These are phyloP conservation scores for Latrodectus hesperus DNA, from an alignment of 2,888 invertebrate species.

Conservation along the genomic window DNA sequence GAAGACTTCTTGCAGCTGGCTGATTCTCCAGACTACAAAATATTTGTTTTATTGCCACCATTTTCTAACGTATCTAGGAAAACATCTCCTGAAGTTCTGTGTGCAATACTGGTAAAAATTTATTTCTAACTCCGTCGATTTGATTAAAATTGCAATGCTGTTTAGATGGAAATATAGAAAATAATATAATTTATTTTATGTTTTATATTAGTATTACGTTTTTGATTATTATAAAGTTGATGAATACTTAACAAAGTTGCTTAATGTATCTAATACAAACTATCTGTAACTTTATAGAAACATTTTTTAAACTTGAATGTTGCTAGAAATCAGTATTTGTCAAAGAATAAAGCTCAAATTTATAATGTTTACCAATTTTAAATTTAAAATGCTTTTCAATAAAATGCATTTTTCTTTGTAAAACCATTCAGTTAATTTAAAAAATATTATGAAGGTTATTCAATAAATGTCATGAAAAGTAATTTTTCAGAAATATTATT, in stretches of 20 bases:
- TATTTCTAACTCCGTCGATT: not conserved
- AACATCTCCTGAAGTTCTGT: slow-evolving; percentile 90
- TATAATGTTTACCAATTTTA: too few species aligned
- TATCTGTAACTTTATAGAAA: not conserved
- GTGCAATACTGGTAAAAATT: slow-evolving; percentile 84
- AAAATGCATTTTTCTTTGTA: too few species aligned
- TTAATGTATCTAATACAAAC: not conserved
- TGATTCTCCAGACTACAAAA: slow-evolving; percentile 97
- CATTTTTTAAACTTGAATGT: not conserved
- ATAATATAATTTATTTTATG: not conserved
- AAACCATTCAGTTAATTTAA: too few species aligned
- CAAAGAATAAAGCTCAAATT: not conserved
- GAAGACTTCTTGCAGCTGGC: slow-evolving; percentile 98
- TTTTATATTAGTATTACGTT: not conserved
- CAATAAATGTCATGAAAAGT: too few species aligned
- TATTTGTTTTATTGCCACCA: slow-evolving; percentile 95
- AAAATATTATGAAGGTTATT: too few species aligned
- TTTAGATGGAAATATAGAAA: not conserved
- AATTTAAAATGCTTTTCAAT: too few species aligned
- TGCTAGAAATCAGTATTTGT: not conserved
- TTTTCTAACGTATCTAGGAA: slow-evolving; percentile 81
- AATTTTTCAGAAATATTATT: too few species aligned
- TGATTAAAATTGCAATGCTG: not conserved
- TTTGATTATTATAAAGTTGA: not conserved
- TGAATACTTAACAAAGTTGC: not conserved